Evolutionary conservation across 1,140 invertebrate genomes (phyloP).

Genomic region (Meloidogyne hapla): DNA sequence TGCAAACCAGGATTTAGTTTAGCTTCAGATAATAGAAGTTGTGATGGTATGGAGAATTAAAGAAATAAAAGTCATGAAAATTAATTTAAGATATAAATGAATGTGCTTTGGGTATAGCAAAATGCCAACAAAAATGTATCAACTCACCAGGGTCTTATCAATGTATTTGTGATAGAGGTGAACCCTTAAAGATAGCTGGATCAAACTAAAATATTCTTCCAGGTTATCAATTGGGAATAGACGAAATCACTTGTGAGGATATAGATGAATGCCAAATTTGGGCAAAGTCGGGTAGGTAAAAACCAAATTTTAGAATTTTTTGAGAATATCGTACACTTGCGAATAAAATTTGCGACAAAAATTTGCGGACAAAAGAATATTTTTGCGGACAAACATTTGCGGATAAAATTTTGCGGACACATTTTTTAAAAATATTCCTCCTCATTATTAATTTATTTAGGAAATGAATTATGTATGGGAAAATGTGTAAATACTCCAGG

Average conservation of each 20-base stretch:
- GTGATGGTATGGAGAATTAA: conserved; percentile 58
- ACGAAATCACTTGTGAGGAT: conserved; percentile 64
- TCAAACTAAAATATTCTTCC: no score
- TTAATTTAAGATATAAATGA: conserved; percentile 43
- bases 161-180: conserved; percentile 67
- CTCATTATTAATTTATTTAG: conserved; percentile 16
- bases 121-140: conserved; percentile 50
- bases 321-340: no score
- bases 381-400: background rate
- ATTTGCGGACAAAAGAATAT: background rate
- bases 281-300: conserved; percentile 36
- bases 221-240: conserved; percentile 64
- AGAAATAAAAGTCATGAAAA: conserved; percentile 10
- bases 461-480: conserved; percentile 50
- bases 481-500: conserved; percentile 54
- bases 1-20: conserved; percentile 67
- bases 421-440: background rate
- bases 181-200: no score
- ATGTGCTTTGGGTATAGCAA: conserved; percentile 35
- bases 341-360: background rate
- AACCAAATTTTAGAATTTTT: background rate
- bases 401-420: no score
- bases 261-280: conserved; percentile 65
- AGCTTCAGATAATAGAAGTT: conserved; percentile 51
- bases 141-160: conserved; percentile 51